A percentile compares a stretch with the other conserved stretches of the same genome.
Evolutionary conservation across 2,888 invertebrate species (phyloP).

Genomic region (Ditula angustiorana): DNA sequence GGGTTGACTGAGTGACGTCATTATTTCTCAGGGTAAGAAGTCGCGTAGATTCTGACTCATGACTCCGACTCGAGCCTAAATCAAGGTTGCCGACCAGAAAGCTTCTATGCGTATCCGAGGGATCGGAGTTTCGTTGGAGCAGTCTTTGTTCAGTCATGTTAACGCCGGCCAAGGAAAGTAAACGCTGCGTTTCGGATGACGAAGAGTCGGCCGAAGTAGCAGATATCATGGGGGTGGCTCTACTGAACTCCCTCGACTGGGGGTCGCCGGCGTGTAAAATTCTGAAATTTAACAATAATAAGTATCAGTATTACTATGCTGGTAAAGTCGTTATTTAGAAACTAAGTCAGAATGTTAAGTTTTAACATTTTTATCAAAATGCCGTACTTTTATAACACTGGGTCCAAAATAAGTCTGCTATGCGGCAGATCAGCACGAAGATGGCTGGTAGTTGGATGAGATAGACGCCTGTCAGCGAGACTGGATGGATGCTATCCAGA

Average conservation of each 20-base stretch:
- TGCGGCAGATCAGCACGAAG: constrained; percentile 20
- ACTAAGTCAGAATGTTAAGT: background rate
- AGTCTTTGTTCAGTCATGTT: constrained; percentile 84
- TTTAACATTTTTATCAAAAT: background rate
- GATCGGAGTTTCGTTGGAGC: constrained; percentile 82
- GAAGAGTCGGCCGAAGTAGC: constrained; percentile 70
- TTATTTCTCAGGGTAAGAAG: constrained; percentile 79
- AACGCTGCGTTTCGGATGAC: constrained; percentile 78
- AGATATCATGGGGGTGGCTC: constrained; percentile 68
- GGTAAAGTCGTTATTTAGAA: background rate
- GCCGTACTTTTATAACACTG: constrained; percentile 39
- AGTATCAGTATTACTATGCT: background rate
- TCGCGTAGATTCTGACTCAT: constrained; percentile 75
- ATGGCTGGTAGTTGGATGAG: background rate
- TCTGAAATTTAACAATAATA: constrained; percentile 60
- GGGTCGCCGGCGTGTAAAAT: constrained; percentile 75
- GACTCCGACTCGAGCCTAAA: constrained; percentile 60
- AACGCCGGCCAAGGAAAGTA: constrained; percentile 80
- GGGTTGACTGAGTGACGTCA: constrained; percentile 78
- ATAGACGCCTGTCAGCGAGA: constrained; percentile 21
- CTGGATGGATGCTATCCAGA: constrained; percentile 12
- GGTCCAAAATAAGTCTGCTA: constrained; percentile 16
- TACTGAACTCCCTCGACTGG: constrained; percentile 70
- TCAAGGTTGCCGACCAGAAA: constrained; percentile 79
- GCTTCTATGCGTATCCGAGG: constrained; percentile 80